These are phyloP conservation scores for Nerophis ophidion DNA, from an alignment of 2,113 vertebrate species.

Conservation along the genomic window DNA sequence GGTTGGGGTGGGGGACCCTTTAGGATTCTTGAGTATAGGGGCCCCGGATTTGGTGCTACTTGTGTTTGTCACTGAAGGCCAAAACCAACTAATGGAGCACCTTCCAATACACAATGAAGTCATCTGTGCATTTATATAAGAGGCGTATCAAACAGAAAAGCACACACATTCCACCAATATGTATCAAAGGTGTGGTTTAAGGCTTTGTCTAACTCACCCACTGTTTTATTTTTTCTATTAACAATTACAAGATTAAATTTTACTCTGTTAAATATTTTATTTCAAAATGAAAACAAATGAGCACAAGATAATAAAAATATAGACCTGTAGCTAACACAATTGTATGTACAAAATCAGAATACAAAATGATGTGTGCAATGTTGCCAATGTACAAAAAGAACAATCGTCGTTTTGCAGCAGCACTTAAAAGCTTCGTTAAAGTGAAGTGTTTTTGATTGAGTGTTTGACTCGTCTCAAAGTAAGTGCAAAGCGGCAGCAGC, in stretches of 20 bases:
- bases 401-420: background rate
- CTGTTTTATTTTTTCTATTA: background rate
- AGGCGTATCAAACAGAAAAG: too few species aligned
- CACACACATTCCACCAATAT: background rate
- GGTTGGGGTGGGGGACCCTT: too few species aligned
- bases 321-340: slow-evolving; percentile 6
- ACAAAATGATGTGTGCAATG: slow-evolving; percentile 23
- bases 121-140: too few species aligned
- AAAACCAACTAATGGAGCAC: too few species aligned
- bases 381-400: slow-evolving; percentile 5
- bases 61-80: too few species aligned
- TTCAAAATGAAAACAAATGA: slow-evolving; percentile 6
- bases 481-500: background rate
- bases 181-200: background rate
- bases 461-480: background rate
- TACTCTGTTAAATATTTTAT: slow-evolving; percentile 37
- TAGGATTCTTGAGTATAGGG: too few species aligned
- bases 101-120: too few species aligned
- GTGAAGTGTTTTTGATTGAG: background rate
- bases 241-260: background rate
- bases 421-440: background rate
- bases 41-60: too few species aligned
- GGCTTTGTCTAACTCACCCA: background rate
- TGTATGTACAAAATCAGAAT: slow-evolving; percentile 22
- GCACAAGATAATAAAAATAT: slow-evolving; percentile 8